These are phyloP conservation scores for Tympanuchus pallidicinctus DNA, from an alignment of 2,113 vertebrate species.

Conservation along the genomic window DNA sequence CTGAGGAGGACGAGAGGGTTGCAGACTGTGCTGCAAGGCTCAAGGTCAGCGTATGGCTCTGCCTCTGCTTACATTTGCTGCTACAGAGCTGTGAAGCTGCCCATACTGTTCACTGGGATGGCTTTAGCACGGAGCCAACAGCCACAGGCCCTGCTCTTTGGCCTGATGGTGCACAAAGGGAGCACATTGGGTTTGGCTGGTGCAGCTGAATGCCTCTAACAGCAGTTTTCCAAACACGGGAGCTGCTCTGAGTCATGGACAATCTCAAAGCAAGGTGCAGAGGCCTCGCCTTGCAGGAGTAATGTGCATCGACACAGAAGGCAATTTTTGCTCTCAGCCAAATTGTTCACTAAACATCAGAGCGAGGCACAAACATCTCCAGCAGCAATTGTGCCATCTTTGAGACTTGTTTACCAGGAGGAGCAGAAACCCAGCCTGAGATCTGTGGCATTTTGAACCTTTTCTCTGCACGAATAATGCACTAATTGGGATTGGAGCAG, in stretches of 20 bases:
- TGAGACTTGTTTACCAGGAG: background rate
- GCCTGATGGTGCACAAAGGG: accelerated
- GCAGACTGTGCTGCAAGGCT: background rate
- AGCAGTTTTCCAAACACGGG: background rate
- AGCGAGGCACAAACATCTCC: background rate
- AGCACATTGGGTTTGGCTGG: background rate
- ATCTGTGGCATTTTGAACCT: background rate
- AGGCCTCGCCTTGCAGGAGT: conserved; percentile 6
- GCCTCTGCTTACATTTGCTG: background rate
- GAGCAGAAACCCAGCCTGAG: background rate
- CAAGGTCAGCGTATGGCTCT: background rate
- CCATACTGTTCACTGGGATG: background rate
- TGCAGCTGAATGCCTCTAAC: background rate
- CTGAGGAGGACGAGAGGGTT: background rate
- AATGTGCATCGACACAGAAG: background rate
- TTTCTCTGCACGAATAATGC: background rate
- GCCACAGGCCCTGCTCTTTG: background rate
- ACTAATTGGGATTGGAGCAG: background rate
- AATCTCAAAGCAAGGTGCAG: background rate
- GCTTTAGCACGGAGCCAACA: background rate
- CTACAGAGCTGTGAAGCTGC: background rate
- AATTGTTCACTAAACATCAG: conserved; percentile 6
- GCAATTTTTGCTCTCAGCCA: conserved; percentile 2
- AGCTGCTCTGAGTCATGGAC: background rate
- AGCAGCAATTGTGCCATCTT: background rate